Base-by-base conservation (phyloP, 1,140 invertebrate species). In the Heliconius melpomene region DNA sequence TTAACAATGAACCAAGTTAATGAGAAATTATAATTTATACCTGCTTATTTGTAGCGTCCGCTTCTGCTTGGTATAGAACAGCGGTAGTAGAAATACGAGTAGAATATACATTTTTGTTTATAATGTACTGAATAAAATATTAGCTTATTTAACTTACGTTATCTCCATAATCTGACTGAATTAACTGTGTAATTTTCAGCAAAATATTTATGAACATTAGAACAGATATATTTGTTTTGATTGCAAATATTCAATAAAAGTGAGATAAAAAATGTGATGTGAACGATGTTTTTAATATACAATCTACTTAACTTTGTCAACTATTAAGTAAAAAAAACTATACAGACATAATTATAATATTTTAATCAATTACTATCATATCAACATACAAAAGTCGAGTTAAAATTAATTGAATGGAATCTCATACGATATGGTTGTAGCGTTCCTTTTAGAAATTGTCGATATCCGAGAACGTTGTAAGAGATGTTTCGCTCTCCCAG, bases 391-490 rank as follows among this genome's bases (percentile, higher is more conserved):
- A 66, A 29, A 66, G 60, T 66, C 60, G 13, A 66, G 2, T 29
- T 13, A 26, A 66, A 66, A 66, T 66, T 29, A 66, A 66, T 66
- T 66, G 9, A 66, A 66, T 66, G 36, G 36, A 16, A 72, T 72
- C 29, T 9, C 76, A 72, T 71, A 74, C 81, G 80, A 86, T 86
- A 86, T 85, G 82, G 84, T 86, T 82, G 50, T 75, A 71, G 23
- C 36, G 38, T 3, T 76, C 74, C 13, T 72, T 32, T 57, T 72
- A 72, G 71, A 74, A 73, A 77, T 81, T 77, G 32, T 38, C 74
- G 75, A 81, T 77, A 74, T 74, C 54, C 57, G 79, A 57, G 77
- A 29, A n/a, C 40, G 32, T 46, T 72, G 26, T 82, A 80, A 79
- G 79, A 79, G 77, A 85, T 84, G 78, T 84, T 85, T 86, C 66